These are phyloP conservation scores for Pantherophis vulpinus DNA, from an alignment of 2,797 vertebrate genomes.

Conservation along the genomic window DNA sequence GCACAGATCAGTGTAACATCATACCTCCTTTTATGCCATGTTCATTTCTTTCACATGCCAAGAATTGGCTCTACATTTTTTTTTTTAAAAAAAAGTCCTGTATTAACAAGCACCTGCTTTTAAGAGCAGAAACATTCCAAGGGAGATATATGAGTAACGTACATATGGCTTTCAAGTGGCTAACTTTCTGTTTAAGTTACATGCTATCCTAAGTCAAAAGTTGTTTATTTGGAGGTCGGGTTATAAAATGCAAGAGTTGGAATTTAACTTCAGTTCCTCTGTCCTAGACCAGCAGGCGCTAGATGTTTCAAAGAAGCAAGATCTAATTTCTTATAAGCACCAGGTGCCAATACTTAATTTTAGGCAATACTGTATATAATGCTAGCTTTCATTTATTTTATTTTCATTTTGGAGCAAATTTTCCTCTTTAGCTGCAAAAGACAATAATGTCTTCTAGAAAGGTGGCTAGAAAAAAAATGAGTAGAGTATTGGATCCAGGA, in stretches of 20 bases:
- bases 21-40: not conserved
- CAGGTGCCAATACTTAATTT: constrained; percentile 2
- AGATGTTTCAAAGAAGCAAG: not conserved
- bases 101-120: not conserved
- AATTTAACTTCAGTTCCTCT: not conserved
- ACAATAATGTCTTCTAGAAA: constrained; percentile 34
- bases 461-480: not conserved
- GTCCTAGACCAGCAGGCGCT: not conserved
- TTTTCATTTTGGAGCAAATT: not conserved
- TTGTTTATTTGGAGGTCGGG: not conserved
- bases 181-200: not conserved
- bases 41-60: not conserved
- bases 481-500: constrained; percentile 39
- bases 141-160: not conserved
- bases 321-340: constrained; percentile 1
- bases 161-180: not conserved
- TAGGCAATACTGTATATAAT: not conserved
- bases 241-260: not conserved
- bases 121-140: not conserved
- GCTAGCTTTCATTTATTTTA: not conserved
- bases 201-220: not conserved
- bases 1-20: not conserved
- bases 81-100: constrained; percentile 9
- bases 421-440: not conserved
- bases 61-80: not conserved